Conservation (phyloP, 2,797 vertebrate species). For the Rhodeus uyekii region DNA sequence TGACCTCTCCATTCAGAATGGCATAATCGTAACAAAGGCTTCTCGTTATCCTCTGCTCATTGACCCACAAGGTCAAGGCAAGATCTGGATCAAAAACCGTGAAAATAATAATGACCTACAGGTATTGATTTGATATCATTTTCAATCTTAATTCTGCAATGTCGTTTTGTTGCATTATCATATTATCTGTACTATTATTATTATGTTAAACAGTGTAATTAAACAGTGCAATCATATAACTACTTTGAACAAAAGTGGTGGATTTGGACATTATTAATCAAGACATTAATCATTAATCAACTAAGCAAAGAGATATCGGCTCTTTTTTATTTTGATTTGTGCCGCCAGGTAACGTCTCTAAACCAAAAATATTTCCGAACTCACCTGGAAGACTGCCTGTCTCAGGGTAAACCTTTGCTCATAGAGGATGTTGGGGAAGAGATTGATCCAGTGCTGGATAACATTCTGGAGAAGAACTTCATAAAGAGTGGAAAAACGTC, state of each 20-base stretch:
- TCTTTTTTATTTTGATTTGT: background rate
- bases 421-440: conserved; percentile 86
- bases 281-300: too few relatives aligned
- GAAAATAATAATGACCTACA: conserved; percentile 80
- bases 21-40: conserved; percentile 84
- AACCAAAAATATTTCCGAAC: conserved; percentile 85
- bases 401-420: conserved; percentile 81
- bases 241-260: background rate
- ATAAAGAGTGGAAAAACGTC: conserved; percentile 83
- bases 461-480: conserved; percentile 87
- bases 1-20: conserved; percentile 86
- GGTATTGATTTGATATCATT: conserved; percentile 64
- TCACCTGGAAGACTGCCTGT: conserved; percentile 82
- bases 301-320: background rate
- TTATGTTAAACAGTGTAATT: background rate
- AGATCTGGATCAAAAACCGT: conserved; percentile 85
- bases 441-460: conserved; percentile 84
- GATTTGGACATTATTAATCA: background rate
- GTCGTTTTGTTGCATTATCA: background rate
- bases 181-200: background rate
- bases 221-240: background rate
- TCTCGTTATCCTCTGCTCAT: conserved; percentile 84
- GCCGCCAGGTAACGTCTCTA: conserved; percentile 78
- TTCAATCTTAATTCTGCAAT: background rate
- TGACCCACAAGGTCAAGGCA: conserved; percentile 87